phyloP scores from a whole-genome alignment of 1,140 invertebrate genomes.

The Dryas iulia region DNA sequence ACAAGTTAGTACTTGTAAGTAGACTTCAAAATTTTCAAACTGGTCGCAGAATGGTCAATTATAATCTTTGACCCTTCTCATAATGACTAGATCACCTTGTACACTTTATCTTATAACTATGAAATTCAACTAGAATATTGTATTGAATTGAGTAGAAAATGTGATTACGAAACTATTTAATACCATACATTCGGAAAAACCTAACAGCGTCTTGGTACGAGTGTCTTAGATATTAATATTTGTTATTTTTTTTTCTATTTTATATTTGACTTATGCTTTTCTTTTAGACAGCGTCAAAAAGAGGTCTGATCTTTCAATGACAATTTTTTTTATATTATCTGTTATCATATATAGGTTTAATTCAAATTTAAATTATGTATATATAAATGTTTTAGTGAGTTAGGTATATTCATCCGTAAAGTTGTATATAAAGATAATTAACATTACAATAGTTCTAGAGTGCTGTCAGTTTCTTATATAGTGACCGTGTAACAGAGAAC shows the following conservation, averaged over 20 bases:
- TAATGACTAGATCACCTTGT: slow-evolving; percentile 20
- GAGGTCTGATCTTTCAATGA: neutral
- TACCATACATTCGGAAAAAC: slow-evolving; percentile 25
- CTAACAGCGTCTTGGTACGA: slow-evolving; percentile 80
- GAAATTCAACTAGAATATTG: slow-evolving; percentile 6
- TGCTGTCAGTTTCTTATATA: slow-evolving; percentile 31
- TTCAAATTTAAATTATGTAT: neutral
- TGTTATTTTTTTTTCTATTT: slow-evolving; percentile 24
- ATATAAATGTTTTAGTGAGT: too few relatives aligned
- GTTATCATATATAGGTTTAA: neutral
- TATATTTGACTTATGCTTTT: slow-evolving; percentile 29
- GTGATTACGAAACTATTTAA: slow-evolving; percentile 42
- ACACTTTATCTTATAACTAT: slow-evolving; percentile 5
- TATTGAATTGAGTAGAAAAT: slow-evolving; percentile 34
- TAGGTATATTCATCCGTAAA: neutral
- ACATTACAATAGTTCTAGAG: slow-evolving; percentile 36
- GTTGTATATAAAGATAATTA: slow-evolving; percentile 23
- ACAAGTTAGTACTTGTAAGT: neutral
- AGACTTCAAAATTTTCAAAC: slow-evolving; percentile 8
- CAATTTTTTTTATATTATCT: too few relatives aligned
- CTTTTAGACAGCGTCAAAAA: slow-evolving; percentile 29
- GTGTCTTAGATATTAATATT: slow-evolving; percentile 70
- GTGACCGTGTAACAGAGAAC: slow-evolving; percentile 32
- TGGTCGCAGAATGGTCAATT: neutral
- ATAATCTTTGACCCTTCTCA: slow-evolving; percentile 18